A percentile compares a stretch with the other conserved stretches of the same genome.
These are phyloP conservation scores for Oscheius sp. DNA, from an alignment of 2,888 invertebrate genomes.

Conservation along the genomic window DNA sequence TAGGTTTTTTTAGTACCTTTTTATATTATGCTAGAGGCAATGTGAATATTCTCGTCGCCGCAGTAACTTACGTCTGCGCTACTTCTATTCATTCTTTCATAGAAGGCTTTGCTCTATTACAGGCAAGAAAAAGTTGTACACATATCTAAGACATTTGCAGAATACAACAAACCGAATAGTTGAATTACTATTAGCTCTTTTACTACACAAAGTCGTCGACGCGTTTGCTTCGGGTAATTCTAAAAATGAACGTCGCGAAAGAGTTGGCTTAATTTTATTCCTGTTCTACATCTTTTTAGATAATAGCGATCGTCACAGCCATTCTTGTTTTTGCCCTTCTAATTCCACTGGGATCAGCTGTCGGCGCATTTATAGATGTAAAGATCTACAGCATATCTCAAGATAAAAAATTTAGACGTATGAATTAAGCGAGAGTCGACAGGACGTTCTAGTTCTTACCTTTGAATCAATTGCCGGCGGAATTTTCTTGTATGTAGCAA, in stretches of 20 bases:
- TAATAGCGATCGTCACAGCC: slow-evolving; percentile 3
- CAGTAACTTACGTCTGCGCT: not conserved
- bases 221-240: not conserved
- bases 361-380: slow-evolving; percentile 1
- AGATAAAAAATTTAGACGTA: slow-evolving; percentile 9
- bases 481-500: slow-evolving; percentile 6
- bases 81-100: not conserved
- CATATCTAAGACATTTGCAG: not conserved
- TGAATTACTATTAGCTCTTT: not conserved
- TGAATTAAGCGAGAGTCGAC: not conserved
- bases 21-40: not conserved
- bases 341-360: slow-evolving; percentile 7
- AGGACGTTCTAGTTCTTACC: not conserved
- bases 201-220: slow-evolving; percentile 1
- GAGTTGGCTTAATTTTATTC: not conserved
- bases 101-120: not conserved
- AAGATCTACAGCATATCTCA: not conserved
- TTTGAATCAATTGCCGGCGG: slow-evolving; percentile 14
- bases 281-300: not conserved
- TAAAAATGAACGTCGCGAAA: not conserved
- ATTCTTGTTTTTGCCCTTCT: slow-evolving; percentile 1
- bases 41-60: not conserved
- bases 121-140: too few species aligned
- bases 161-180: slow-evolving; percentile 6
- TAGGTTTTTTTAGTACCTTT: not conserved